Base-by-base conservation (phyloP, 1,140 invertebrate genomes). In the Ceratina japonica region DNA sequence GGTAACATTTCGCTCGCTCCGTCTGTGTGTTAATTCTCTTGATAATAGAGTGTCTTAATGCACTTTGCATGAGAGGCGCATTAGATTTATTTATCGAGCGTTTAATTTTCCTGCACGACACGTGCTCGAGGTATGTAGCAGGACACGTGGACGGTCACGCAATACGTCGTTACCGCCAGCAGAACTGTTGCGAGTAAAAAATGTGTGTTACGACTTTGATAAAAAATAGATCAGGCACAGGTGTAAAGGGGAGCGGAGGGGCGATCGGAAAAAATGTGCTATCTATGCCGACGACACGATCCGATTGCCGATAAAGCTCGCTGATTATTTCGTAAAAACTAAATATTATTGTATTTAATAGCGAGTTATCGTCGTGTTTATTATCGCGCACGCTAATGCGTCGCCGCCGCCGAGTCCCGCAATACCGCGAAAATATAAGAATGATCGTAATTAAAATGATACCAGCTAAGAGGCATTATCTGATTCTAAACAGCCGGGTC, bases 331-430 rank as follows among this genome's bases (percentile, higher is more conserved):
- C 51, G 31, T 27, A 78, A 78, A 78, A 63, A 72, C 75, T 78
- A 78, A 78, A 78, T 78, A 78, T 78, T 78, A 78, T 78, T 78
- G 75, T 78, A 78, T 62, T 72, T 78, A 72, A 61, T 22, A 16
- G 24, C 49, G 59, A 78, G 68, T 78, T 78, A 78, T 78, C 75
- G 72, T 15, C 20, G 59, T 78, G 75, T 78, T 72, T 78, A 78
- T 78, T 78, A 78, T 72, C 75, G 68, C 49, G 59, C n/a, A 59
- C 8, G 37, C 15, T 63, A 63, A 72, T 27, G 59, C 20, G 75
- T 70, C 49, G 59, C 12, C 37, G 74, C 58, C 66, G 75, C 63
- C 37, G 64, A 59, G 52, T 52, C 66, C 13, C 52, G 63, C 58
- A 49, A 71, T 58, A 63, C 59, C 59, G 69, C 31, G 75, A 78